These are phyloP conservation scores for Diadema setosum DNA, from an alignment of 35 echinoderm and acorn worm genomes.

Conservation along the genomic window DNA sequence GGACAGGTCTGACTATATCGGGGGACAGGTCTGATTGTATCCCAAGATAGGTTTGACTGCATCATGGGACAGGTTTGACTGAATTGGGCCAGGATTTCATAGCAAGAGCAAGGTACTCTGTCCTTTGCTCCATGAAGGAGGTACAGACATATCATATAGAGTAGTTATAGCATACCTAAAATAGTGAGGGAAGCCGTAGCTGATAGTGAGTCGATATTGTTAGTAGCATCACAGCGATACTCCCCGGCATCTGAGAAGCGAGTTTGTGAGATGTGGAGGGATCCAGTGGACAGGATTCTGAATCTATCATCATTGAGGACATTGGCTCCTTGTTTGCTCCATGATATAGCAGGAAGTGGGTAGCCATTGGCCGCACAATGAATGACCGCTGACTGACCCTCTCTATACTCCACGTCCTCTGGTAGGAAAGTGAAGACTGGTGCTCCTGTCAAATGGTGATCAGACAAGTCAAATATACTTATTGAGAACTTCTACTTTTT, in stretches of 20 bases:
- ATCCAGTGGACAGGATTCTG: conserved; percentile 48
- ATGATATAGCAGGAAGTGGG: conserved; percentile 72
- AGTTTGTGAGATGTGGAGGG: conserved; percentile 76
- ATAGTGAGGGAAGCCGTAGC: conserved; percentile 60
- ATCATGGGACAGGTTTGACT: too few relatives aligned
- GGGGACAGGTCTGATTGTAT: too few relatives aligned
- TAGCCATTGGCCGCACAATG: conserved; percentile 78
- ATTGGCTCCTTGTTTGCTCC: conserved; percentile 52
- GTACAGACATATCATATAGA: too few relatives aligned
- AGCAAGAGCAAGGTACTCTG: too few relatives aligned
- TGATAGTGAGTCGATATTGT: conserved; percentile 36
- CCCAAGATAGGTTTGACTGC: too few relatives aligned
- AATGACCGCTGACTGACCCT: conserved; percentile 43
- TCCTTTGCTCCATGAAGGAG: too few relatives aligned
- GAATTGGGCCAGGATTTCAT: too few relatives aligned
- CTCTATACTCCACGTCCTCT: conserved; percentile 38
- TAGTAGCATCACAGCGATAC: conserved; percentile 64
- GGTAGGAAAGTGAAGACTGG: conserved; percentile 47
- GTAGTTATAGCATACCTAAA: conserved; percentile 61
- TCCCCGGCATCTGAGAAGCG: conserved; percentile 43
- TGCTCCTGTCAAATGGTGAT: too few relatives aligned
- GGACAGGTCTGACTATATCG: too few relatives aligned
- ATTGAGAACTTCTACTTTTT: too few relatives aligned
- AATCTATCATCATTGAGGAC: conserved; percentile 48
- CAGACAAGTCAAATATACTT: too few relatives aligned